Percentiles rank a stretch among this genome's conserved stretches.
These are phyloP conservation scores for Tachysurus vachellii DNA, from an alignment of 2,113 vertebrate species.

Conservation along the genomic window DNA sequence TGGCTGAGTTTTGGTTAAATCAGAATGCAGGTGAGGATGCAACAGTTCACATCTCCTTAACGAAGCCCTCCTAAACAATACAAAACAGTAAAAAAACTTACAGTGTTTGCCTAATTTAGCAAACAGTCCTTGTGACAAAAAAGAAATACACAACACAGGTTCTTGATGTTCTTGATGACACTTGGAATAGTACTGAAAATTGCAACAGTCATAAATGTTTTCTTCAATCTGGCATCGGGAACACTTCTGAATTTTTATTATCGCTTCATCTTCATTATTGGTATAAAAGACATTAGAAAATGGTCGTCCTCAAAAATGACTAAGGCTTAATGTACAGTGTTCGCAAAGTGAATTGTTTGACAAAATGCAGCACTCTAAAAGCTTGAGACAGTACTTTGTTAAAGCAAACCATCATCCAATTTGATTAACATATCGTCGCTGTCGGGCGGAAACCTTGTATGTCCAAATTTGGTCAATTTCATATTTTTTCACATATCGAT, in stretches of 20 bases:
- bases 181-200: background rate
- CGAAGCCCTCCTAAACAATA: background rate
- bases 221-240: background rate
- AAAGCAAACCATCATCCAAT: background rate
- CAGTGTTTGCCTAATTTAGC: background rate
- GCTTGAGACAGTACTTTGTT: background rate
- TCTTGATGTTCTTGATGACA: background rate
- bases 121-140: background rate
- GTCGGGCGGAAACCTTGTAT: too few species aligned
- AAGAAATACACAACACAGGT: background rate
- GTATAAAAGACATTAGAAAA: background rate
- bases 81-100: background rate
- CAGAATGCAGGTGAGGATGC: background rate
- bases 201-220: background rate
- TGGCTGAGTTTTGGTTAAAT: background rate
- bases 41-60: background rate
- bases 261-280: background rate
- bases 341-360: background rate
- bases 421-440: slow-evolving; percentile 18
- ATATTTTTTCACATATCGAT: too few species aligned
- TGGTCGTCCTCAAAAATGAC: background rate
- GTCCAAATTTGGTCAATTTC: too few species aligned
- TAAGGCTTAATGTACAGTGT: background rate
- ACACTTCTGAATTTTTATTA: background rate
- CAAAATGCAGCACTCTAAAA: background rate